Base-by-base conservation (phyloP, 2,888 invertebrate genomes). In the Scrobipalpa atriplicella region DNA sequence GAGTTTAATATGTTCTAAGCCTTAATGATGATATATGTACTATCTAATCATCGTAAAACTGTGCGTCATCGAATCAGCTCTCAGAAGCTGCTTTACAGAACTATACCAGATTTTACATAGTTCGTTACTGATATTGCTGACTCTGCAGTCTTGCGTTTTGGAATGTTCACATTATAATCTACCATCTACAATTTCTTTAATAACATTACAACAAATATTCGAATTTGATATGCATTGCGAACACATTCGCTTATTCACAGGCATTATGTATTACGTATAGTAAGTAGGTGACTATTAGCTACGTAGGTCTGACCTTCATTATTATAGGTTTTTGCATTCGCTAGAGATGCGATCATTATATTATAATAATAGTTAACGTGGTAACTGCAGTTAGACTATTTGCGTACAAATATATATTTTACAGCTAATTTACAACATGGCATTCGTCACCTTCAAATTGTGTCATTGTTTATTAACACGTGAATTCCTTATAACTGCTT, bases 381-480 rank as follows among this genome's bases (percentile, higher is more conserved):
- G 58, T 36, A n/a, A 58, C 52, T 13, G 36, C 36, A n/a, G 0
- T 29, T n/a, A 36, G 36, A 18, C 7, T 16, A 58, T 58, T 38
- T 16, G 16, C 10, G 13, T 29, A 58, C 29, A 13, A 21, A 56
- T 2, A 3, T 16, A 29, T 38, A 58, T 58, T 58, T 38, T 58
- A 58, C 58, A 38, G 38, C 16, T 58, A 58, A 58, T 38, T 21
- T 38, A 58, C 29, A 36, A 36, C 18, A 38, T 6, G 16, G 58
- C 16, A 38, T 38, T 58, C 10, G 38, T 58, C 58, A 58, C 43
- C 47, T 41, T 18, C 29, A 29, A 66, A 62, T 18, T 62, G 66
- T 66, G 43, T 66, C 41, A 62, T 54, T 54, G 62, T 66, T 66
- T 62, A 61, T 63, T 47, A 63, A 67, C 58, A 64, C 67, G 51